Evolutionary conservation across 2,888 invertebrate genomes (phyloP).

Genomic region (Apamea sordens): DNA sequence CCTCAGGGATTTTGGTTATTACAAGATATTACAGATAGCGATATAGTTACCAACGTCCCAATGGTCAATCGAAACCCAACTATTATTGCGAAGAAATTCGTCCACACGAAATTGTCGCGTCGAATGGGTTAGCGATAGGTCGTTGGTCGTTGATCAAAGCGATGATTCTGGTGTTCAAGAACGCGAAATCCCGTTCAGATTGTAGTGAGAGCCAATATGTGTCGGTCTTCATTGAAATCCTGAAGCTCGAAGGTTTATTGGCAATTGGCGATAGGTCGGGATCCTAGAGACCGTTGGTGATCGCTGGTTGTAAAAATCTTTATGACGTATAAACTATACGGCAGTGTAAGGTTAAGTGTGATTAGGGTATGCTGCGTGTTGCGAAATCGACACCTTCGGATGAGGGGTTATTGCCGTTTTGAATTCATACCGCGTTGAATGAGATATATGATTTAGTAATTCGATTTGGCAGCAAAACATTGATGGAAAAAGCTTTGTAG

Average conservation of each 20-base stretch:
- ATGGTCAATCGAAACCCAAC: slow-evolving; percentile 54
- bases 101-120: slow-evolving; percentile 61
- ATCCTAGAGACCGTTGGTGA: slow-evolving; percentile 72
- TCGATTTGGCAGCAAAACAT: neutral
- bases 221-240: slow-evolving; percentile 80
- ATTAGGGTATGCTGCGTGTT: slow-evolving; percentile 76
- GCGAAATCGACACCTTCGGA: slow-evolving; percentile 67
- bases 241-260: slow-evolving; percentile 78
- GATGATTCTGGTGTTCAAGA: slow-evolving; percentile 56
- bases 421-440: slow-evolving; percentile 53
- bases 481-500: neutral
- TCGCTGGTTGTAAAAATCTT: slow-evolving; percentile 85
- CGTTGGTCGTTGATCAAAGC: slow-evolving; percentile 66
- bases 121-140: slow-evolving; percentile 50
- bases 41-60: slow-evolving; percentile 38
- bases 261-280: slow-evolving; percentile 73
- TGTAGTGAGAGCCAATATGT: slow-evolving; percentile 68
- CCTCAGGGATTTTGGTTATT: slow-evolving; percentile 67
- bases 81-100: slow-evolving; percentile 48
- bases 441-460: slow-evolving; percentile 30
- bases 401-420: slow-evolving; percentile 61
- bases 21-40: slow-evolving; percentile 65
- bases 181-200: slow-evolving; percentile 63
- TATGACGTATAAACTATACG: slow-evolving; percentile 84
- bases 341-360: slow-evolving; percentile 84